Evolutionary conservation across 2,797 vertebrate species (phyloP), one percentile per base, ranked within the genome.

Genomic region (Galago senegalensis): DNA sequence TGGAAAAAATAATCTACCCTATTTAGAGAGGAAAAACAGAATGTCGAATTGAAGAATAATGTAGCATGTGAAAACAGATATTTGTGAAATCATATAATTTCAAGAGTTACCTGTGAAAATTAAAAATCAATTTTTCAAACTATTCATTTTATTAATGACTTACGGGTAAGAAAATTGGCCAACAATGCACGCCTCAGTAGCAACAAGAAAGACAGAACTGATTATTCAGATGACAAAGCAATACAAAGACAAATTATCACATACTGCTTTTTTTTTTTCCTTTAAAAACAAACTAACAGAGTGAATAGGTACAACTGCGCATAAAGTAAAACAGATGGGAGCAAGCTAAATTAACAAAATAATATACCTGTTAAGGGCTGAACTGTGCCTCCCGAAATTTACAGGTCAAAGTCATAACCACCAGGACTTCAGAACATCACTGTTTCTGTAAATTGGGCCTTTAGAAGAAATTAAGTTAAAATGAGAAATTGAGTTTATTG

Each of bases 61-160:
- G 56, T 61, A 88, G 40, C 12, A 1, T 63, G n/a, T 14, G 14
- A 25, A 73, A 92, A 65, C 9, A 80, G n/a, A 49, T 61, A 27
- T 81, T 80, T 60, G 93, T 96, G 93, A 95, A 88, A 86, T 80
- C 27, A 56, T 7, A 83, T 88, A 86, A 86, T 84, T 88, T 76
- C 46, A 81, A 37, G 3, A 67, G 95, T 89, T 91, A 53, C n/a
- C 16, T 85, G n/a, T 29, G 60, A 61, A 75, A 80, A 73, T 40
- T 12, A 23, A 91, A 92, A 86, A 56, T 60, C 0, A 13, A 53
- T 83, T 95, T 90, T 91, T 92, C 72, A 76, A 63, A 37, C 25
- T 49, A 53, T 29, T 91, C 17, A 53, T 87, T 97, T 92, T 88
- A 34, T 75, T 75, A 90, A 86, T 92, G 91, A 90, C 93, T 96